phyloP scores from a whole-genome alignment of 1,140 invertebrate species.

The Heliconius himera region DNA sequence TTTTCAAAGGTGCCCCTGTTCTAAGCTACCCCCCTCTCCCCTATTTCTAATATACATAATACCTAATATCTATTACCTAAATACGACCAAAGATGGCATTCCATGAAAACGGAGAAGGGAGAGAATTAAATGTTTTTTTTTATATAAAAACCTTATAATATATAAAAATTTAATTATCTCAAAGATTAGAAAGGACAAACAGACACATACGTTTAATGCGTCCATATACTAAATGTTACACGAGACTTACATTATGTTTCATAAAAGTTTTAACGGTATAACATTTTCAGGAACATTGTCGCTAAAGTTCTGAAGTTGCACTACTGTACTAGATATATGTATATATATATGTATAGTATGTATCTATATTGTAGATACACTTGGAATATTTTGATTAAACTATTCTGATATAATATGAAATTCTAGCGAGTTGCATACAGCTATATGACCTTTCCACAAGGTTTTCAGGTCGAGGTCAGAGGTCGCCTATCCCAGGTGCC shows the following conservation, averaged over 20 bases:
- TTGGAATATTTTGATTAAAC: conserved; percentile 25
- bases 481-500: conserved; percentile 45
- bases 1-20: too few relatives aligned
- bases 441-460: conserved; percentile 52
- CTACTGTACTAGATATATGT: background rate
- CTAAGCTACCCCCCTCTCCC: too few relatives aligned
- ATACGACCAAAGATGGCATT: too few relatives aligned
- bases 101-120: too few relatives aligned
- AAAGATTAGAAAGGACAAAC: background rate
- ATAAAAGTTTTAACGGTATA: conserved; percentile 5
- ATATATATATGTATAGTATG: background rate
- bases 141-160: too few relatives aligned
- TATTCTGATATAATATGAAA: conserved; percentile 20
- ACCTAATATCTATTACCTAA: background rate
- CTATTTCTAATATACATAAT: background rate
- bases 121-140: too few relatives aligned
- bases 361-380: background rate
- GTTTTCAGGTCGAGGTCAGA: conserved; percentile 59
- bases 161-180: background rate
- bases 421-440: conserved; percentile 23
- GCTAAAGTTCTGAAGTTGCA: background rate
- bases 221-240: background rate
- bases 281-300: background rate
- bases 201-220: background rate
- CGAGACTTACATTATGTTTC: background rate